Base-by-base conservation (phyloP, 2,797 vertebrate genomes). In the Sparidentex hasta region DNA sequence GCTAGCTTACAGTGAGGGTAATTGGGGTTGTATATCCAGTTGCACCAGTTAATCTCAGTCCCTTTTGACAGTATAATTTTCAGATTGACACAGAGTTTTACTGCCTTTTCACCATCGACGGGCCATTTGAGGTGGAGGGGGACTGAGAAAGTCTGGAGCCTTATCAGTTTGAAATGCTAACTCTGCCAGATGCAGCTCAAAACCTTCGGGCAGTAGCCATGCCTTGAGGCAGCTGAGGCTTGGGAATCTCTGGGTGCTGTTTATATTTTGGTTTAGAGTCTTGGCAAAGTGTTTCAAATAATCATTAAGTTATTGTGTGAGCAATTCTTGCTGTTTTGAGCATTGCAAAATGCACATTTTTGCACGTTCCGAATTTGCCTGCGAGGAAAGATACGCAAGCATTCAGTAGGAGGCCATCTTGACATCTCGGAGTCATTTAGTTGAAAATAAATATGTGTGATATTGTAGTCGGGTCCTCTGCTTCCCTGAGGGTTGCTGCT, bases 361-460 rank as follows among this genome's bases (percentile, higher is more conserved):
- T 21, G 33, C 20, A 1, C 20, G 68, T 61, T 74, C 73, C 5
- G 8, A 29, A 12, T 47, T 33, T 74, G 7, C 21, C 58, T 77
- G 58, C 2, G 5, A 63, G 47, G 47, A 48, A 29, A 71, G 54
- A n/a, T 18, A 57, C 50, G 21, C 4, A 65, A 64, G 41, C 33
- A 61, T 41, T 23, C 6, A 78, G 71, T 54, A 43, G 63, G 65
- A 43, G 63, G 65, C 57, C 50, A 50, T 65, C 56, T 63, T 65
- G 16, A 77, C 73, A 77, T 72, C 59, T 83, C 62, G 18, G 73
- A 78, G 87, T 78, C 59, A 71, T 76, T 90, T 84, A 82, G 76
- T 68, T 72, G 75, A 81, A 84, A 88, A 86, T 81, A 83, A 87
- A 90, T 83, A 82, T 61, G 82, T 72, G 74, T 81, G 64, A 74